phyloP scores from a whole-genome alignment of 1,140 invertebrate genomes.

The Maconellicoccus hirsutus region DNA sequence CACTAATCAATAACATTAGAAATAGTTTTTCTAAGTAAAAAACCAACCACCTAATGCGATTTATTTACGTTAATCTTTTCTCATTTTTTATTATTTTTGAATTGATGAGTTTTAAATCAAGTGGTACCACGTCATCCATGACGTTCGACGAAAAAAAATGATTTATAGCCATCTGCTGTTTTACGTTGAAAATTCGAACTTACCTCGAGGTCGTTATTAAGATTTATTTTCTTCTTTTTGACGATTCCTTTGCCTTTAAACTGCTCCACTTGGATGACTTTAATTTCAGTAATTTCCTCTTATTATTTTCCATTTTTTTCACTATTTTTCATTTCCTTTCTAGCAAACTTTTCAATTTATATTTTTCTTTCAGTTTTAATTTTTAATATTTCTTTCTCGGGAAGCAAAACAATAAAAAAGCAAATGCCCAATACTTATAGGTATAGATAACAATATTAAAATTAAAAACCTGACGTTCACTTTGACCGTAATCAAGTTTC shows the following conservation, averaged over 20 bases:
- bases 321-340: not conserved
- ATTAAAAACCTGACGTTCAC: too few relatives aligned
- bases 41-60: not conserved
- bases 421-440: too few relatives aligned
- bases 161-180: constrained; percentile 3
- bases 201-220: not conserved
- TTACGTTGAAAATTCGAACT: not conserved
- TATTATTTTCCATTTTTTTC: not conserved
- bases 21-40: not conserved
- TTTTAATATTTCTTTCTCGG: too few relatives aligned
- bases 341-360: not conserved
- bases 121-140: constrained; percentile 2
- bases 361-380: too few relatives aligned
- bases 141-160: constrained; percentile 8
- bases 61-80: not conserved
- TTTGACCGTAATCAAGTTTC: too few relatives aligned
- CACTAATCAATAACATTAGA: not conserved
- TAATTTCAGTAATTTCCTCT: constrained; percentile 5
- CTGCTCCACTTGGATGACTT: not conserved
- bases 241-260: not conserved
- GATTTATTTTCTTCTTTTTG: not conserved
- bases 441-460: too few relatives aligned
- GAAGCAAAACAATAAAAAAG: too few relatives aligned
- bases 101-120: constrained; percentile 1
- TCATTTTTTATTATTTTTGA: not conserved